Conservation (phyloP, 1,140 invertebrate genomes). For the Eumaeus atala region DNA sequence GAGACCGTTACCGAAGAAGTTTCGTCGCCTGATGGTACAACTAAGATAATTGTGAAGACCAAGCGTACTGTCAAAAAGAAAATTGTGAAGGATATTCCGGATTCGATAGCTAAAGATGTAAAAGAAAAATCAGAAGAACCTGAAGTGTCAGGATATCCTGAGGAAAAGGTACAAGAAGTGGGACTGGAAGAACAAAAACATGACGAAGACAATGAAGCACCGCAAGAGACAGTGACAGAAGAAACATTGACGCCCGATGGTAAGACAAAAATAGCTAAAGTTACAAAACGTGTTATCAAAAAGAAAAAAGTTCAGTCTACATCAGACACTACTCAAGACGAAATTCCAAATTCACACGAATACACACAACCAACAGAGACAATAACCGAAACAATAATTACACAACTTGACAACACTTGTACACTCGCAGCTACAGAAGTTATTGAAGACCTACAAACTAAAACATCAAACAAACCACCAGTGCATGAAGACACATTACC, state of each 20-base stretch:
- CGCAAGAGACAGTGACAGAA: constrained; percentile 26
- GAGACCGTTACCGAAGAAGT: too few relatives aligned
- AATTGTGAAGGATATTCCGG: background rate
- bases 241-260: constrained; percentile 15
- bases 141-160: background rate
- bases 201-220: background rate
- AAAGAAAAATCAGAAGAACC: background rate
- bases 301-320: constrained; percentile 40
- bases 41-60: constrained; percentile 38
- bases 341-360: background rate
- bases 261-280: constrained; percentile 5
- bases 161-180: background rate
- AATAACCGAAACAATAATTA: background rate
- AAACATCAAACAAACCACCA: background rate
- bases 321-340: background rate
- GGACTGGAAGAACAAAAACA: background rate
- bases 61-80: background rate
- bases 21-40: constrained; percentile 30
- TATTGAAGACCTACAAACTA: background rate
- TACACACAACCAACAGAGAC: background rate
- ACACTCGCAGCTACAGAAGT: background rate
- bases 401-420: background rate
- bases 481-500: background rate
- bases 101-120: background rate
- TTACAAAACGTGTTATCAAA: constrained; percentile 29